These are phyloP conservation scores for Diplogasteroides magnus DNA, from an alignment of 1,140 invertebrate species.

Conservation along the genomic window DNA sequence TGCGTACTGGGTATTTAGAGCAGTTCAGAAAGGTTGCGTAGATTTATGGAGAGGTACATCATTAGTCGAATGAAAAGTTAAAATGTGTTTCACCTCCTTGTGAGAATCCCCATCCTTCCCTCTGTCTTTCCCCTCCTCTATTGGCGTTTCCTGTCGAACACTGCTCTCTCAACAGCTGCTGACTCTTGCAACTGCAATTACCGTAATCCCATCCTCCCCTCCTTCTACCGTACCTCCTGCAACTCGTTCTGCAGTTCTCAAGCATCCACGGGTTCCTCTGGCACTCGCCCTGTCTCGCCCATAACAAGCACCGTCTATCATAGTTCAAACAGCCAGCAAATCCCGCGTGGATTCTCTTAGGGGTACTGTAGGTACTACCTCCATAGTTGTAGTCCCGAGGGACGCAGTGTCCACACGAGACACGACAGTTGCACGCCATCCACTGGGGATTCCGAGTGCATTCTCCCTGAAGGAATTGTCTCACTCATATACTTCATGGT, in stretches of 20 bases:
- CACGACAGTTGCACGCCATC: constrained; percentile 35
- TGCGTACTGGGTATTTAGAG: too few relatives aligned
- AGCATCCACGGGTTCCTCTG: constrained; percentile 36
- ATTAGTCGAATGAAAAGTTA: too few relatives aligned
- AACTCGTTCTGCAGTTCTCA: constrained; percentile 26
- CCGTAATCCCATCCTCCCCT: not conserved
- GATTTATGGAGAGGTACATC: too few relatives aligned
- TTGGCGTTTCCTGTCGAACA: constrained; percentile 8
- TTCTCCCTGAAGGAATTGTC: too few relatives aligned
- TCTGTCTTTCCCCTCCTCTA: not conserved
- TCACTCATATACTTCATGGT: too few relatives aligned
- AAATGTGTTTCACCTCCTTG: too few relatives aligned
- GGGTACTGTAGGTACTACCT: too few relatives aligned
- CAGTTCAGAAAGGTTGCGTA: too few relatives aligned
- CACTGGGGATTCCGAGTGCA: constrained; percentile 20
- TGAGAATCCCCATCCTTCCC: not conserved
- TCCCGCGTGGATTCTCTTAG: not conserved
- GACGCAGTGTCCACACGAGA: constrained; percentile 26
- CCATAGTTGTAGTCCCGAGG: constrained; percentile 31
- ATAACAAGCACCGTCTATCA: constrained; percentile 16
- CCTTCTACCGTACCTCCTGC: not conserved
- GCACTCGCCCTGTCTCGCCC: constrained; percentile 28
- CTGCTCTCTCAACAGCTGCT: constrained; percentile 13
- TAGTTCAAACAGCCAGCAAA: constrained; percentile 25
- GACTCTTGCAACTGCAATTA: constrained; percentile 18